A percentile compares a stretch with the other conserved stretches of the same genome.
phyloP scores from a whole-genome alignment of 2,113 vertebrate species.

The Tor tambroides region DNA sequence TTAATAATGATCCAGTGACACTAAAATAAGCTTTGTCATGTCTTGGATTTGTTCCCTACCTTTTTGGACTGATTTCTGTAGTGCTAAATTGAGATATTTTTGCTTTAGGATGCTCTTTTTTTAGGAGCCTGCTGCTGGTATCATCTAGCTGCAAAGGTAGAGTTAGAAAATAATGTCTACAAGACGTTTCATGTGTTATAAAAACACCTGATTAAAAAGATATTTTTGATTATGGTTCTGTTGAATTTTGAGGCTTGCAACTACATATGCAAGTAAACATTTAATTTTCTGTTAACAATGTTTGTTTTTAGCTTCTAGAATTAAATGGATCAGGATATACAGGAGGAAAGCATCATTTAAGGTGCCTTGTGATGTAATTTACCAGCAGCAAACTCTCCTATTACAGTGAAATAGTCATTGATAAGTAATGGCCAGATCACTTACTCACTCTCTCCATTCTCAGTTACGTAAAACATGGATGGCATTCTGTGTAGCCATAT shows the following conservation, averaged over 20 bases:
- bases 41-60: background rate
- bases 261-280: too few species aligned
- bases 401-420: constrained; percentile 7
- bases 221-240: background rate
- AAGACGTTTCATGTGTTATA: background rate
- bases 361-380: background rate
- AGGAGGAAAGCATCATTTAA: background rate
- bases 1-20: background rate
- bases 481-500: background rate
- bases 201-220: background rate
- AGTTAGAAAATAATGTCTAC: background rate
- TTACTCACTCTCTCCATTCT: background rate
- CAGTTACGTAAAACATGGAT: background rate
- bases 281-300: background rate
- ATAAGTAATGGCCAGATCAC: background rate
- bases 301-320: background rate
- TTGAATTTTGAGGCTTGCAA: background rate
- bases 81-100: background rate
- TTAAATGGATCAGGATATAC: background rate
- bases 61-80: background rate
- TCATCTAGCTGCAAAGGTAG: too few species aligned
- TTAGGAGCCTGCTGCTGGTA: background rate
- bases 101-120: too few species aligned
- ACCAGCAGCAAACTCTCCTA: background rate
- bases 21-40: background rate